Evolutionary conservation across 2,797 vertebrate species (phyloP).

Genomic region (Crenuchus spilurus): DNA sequence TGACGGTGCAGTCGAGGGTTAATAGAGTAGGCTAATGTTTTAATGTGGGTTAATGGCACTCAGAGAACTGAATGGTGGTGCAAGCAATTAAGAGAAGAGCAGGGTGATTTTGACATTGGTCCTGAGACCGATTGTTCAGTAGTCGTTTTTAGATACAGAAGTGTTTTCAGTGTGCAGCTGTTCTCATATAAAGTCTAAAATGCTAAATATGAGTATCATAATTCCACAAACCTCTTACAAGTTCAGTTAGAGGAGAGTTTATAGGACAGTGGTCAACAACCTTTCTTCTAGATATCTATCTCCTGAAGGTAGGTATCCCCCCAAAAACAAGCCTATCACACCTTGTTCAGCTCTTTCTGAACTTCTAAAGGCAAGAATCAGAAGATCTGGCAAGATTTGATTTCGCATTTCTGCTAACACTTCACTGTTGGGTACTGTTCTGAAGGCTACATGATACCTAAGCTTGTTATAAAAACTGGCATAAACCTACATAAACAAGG

Average conservation of each 20-base stretch:
- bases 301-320: no score
- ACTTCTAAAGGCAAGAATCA: no score
- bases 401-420: no score
- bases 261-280: neutral
- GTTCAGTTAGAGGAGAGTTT: neutral
- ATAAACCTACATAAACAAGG: no score
- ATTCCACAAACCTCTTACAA: neutral
- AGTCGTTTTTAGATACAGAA: neutral
- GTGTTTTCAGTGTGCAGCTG: neutral
- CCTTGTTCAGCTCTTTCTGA: no score
- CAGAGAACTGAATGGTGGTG: conserved; percentile 25
- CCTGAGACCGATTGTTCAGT: neutral
- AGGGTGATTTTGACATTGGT: conserved; percentile 24
- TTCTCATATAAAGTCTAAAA: neutral
- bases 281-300: no score
- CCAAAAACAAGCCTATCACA: no score
- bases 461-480: no score
- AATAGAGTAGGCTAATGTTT: conserved; percentile 35
- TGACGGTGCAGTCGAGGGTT: conserved; percentile 25
- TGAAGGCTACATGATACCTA: no score
- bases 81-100: conserved; percentile 34
- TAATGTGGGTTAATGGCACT: conserved; percentile 48
- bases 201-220: neutral
- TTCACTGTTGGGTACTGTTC: no score
- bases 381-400: no score